Conservation (phyloP, 2,113 vertebrate genomes). For the Alces alces region DNA sequence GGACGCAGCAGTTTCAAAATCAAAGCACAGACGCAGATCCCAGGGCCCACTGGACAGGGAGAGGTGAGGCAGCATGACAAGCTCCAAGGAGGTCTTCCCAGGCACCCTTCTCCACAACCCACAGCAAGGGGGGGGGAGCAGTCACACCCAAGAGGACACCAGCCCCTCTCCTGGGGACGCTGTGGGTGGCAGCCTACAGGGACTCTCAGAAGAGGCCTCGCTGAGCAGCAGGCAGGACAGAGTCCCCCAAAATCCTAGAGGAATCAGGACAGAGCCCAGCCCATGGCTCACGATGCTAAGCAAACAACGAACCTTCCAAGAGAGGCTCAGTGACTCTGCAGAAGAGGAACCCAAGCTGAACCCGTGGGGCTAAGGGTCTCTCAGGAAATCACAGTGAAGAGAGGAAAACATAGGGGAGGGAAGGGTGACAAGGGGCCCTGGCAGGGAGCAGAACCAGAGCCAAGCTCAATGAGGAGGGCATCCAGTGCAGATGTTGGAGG, state of each 20-base stretch:
- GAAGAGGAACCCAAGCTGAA: neutral
- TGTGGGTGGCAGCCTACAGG: neutral
- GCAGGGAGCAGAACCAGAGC: neutral
- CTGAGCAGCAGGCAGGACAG: neutral
- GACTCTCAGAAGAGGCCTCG: neutral
- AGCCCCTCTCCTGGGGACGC: neutral
- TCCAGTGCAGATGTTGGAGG: neutral
- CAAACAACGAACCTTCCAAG: rapidly evolving
- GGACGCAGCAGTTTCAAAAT: neutral
- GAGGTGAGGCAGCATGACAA: neutral
- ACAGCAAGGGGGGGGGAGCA: neutral
- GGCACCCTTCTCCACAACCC: neutral
- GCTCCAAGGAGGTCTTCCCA: neutral
- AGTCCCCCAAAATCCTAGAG: neutral
- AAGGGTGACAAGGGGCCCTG: neutral
- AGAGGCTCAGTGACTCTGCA: neutral
- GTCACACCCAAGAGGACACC: neutral
- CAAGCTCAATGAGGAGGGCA: rapidly evolving
- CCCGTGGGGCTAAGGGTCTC: neutral
- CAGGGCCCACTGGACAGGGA: neutral
- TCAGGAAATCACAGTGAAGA: neutral
- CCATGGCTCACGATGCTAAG: neutral
- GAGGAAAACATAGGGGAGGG: neutral
- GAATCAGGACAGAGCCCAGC: no score
- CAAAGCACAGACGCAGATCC: neutral